These are phyloP conservation scores for Thalpophila matura DNA, from an alignment of 2,888 invertebrate species.

Conservation along the genomic window DNA sequence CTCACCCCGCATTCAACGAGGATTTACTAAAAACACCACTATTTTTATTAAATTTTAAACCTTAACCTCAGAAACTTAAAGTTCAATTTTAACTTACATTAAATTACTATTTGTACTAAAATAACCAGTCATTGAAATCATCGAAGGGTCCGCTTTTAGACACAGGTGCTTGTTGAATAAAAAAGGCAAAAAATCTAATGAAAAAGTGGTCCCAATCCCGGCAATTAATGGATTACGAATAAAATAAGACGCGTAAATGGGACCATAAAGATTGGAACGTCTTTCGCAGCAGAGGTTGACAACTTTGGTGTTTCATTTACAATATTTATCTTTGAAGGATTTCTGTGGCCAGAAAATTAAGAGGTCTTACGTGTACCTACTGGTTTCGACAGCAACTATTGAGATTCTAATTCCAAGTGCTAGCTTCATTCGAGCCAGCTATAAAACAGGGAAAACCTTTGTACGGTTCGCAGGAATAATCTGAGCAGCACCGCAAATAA, in stretches of 20 bases:
- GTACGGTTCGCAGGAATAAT: too few relatives aligned
- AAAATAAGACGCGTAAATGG: conserved; percentile 79
- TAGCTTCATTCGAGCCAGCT: too few relatives aligned
- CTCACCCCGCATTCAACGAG: conserved; percentile 76
- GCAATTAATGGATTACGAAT: conserved; percentile 85
- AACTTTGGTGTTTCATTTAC: conserved; percentile 26
- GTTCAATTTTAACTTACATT: conserved; percentile 32
- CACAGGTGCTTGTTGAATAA: conserved; percentile 82
- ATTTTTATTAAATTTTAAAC: conserved; percentile 22
- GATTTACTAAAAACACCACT: conserved; percentile 71
- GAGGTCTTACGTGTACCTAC: neutral
- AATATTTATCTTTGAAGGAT: neutral
- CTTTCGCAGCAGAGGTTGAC: conserved; percentile 59
- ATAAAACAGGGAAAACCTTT: too few relatives aligned
- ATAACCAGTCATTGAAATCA: conserved; percentile 86
- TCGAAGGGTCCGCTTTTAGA: conserved; percentile 75
- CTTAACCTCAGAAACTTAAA: neutral
- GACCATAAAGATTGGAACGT: conserved; percentile 64
- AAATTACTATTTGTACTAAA: conserved; percentile 75
- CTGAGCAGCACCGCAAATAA: conserved; percentile 6
- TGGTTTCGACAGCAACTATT: neutral
- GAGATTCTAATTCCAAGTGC: too few relatives aligned
- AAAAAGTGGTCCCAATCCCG: conserved; percentile 74
- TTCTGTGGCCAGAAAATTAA: neutral
- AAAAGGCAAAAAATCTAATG: conserved; percentile 69